These are phyloP conservation scores for Sarcophaga bullata DNA, from an alignment of 1,140 invertebrate genomes.

Conservation along the genomic window DNA sequence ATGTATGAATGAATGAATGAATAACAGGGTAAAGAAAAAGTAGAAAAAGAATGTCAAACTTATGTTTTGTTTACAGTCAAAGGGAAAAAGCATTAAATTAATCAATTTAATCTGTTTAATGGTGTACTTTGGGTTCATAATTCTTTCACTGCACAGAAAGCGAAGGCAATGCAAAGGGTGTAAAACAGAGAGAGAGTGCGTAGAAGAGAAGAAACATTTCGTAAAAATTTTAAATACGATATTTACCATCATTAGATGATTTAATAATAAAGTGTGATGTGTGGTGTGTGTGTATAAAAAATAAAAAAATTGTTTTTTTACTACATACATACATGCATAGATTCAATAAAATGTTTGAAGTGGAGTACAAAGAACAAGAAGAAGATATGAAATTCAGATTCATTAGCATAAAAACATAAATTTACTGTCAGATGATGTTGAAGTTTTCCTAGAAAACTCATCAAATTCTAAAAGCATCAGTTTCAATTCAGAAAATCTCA, in stretches of 20 bases:
- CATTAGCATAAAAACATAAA: too few relatives aligned
- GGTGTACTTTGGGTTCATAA: conserved; percentile 3
- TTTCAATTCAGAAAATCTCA: background rate
- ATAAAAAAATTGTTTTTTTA: too few relatives aligned
- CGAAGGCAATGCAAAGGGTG: too few relatives aligned
- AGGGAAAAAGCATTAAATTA: conserved; percentile 54
- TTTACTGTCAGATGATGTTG: too few relatives aligned
- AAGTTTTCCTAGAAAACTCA: background rate
- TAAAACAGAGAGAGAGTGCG: too few relatives aligned
- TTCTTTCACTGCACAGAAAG: background rate
- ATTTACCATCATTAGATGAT: background rate
- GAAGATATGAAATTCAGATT: too few relatives aligned
- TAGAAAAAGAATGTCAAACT: background rate
- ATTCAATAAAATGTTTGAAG: background rate
- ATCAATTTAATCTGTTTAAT: conserved; percentile 61
- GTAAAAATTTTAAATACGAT: background rate
- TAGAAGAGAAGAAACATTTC: background rate
- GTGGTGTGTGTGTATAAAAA: too few relatives aligned
- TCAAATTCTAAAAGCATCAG: conserved; percentile 7
- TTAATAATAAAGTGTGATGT: conserved; percentile 14
- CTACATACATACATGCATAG: background rate
- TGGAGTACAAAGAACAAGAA: background rate
- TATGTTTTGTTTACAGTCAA: conserved; percentile 14
- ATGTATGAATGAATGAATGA: too few relatives aligned
- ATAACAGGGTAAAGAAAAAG: too few relatives aligned